Conservation (phyloP, 1,140 invertebrate genomes). For the Tetranychus urticae region DNA sequence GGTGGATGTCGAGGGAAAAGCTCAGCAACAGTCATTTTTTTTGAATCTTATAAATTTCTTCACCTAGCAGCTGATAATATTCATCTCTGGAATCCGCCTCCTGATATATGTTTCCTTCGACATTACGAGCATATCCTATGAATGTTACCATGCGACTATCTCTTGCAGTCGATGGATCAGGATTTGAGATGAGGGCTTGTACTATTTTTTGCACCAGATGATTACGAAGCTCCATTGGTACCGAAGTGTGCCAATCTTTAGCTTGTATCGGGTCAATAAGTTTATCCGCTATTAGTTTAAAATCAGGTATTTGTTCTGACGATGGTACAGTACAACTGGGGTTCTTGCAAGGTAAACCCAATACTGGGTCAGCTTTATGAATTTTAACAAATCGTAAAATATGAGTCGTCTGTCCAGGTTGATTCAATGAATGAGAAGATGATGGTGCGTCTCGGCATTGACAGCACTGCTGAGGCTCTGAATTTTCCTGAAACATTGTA, state of each 20-base stretch:
- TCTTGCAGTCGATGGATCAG: constrained; percentile 69
- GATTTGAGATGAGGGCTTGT: constrained; percentile 94
- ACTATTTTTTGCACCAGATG: constrained; percentile 97
- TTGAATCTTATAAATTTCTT: constrained; percentile 99
- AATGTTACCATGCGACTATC: constrained; percentile 92
- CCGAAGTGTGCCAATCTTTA: constrained; percentile 93
- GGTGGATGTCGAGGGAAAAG: constrained; percentile 26
- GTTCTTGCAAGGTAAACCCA: constrained; percentile 38
- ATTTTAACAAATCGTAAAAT: constrained; percentile 20
- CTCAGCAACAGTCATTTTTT: constrained; percentile 44
- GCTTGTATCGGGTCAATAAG: constrained; percentile 2
- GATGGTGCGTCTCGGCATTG: neutral
- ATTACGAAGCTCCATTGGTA: constrained; percentile 86
- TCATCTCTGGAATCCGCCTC: constrained; percentile 87
- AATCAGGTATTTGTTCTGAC: constrained; percentile 1
- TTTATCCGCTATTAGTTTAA: neutral
- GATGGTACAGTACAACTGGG: constrained; percentile 7
- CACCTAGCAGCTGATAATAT: constrained; percentile 91
- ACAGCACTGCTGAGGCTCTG: neutral
- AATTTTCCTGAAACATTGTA: neutral
- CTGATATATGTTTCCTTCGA: constrained; percentile 98
- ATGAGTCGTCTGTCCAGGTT: constrained; percentile 16
- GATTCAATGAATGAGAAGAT: neutral
- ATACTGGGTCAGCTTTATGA: constrained; percentile 51
- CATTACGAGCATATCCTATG: constrained; percentile 90